phyloP scores from a whole-genome alignment of 2,797 vertebrate species.

The Catharus ustulatus region DNA sequence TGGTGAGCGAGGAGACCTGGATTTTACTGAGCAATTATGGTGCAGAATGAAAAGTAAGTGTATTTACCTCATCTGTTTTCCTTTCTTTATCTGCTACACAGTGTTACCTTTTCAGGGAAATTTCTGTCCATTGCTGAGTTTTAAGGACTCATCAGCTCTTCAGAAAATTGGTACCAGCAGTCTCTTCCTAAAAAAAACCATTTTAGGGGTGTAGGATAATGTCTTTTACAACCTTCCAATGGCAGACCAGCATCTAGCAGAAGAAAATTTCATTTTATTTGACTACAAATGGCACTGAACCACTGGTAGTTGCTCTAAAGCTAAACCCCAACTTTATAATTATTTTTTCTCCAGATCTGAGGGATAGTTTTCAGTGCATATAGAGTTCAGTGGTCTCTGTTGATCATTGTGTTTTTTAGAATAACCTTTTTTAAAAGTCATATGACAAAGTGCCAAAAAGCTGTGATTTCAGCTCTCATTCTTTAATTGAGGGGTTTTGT shows the following conservation, averaged over 20 bases:
- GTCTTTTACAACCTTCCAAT: fast-evolving
- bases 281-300: not conserved
- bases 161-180: not conserved
- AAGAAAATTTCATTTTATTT: not conserved
- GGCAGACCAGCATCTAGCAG: not conserved
- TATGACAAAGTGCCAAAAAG: not conserved
- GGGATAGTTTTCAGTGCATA: not conserved
- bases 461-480: not conserved
- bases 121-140: not conserved
- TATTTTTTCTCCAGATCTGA: not conserved
- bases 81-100: not conserved
- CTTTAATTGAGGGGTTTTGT: not conserved
- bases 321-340: not conserved
- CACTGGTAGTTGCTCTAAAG: not conserved
- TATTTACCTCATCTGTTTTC: not conserved
- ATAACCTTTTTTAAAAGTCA: not conserved
- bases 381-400: not conserved
- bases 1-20: constrained; percentile 87
- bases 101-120: not conserved
- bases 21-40: constrained; percentile 95
- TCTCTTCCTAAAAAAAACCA: not conserved
- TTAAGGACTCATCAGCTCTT: not conserved
- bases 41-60: constrained; percentile 89
- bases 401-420: not conserved
- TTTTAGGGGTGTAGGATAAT: not conserved